Conservation (phyloP, 2,113 vertebrate species). For the Trogon melanurus region DNA sequence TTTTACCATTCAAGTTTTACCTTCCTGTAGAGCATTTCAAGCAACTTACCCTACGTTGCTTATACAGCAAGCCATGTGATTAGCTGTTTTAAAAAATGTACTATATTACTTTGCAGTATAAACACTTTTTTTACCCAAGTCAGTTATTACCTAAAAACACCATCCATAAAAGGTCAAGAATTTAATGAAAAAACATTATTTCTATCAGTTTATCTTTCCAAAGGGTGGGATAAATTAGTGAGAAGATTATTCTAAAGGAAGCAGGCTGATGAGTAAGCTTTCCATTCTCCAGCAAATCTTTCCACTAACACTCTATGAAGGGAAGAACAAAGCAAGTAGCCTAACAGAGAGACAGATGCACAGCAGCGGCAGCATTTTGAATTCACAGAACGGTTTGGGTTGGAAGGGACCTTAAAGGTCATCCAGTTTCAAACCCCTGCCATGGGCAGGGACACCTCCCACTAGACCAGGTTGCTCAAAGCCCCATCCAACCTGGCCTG, state of each 20-base stretch:
- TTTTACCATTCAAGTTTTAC: not conserved
- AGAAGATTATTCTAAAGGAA: constrained; percentile 16
- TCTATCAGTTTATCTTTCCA: constrained; percentile 26
- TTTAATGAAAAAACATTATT: constrained; percentile 7
- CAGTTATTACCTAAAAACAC: not conserved
- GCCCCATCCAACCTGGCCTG: no score
- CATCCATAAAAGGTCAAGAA: constrained; percentile 14
- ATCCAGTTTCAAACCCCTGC: no score
- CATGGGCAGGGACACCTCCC: no score
- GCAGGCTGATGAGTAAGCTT: constrained; percentile 14
- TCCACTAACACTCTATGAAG: not conserved
- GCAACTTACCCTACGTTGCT: not conserved
- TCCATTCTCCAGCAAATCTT: constrained; percentile 5
- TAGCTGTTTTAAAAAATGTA: not conserved
- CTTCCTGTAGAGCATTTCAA: not conserved
- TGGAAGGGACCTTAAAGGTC: no score
- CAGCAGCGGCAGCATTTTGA: not conserved
- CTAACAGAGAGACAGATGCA: not conserved
- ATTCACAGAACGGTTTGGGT: not conserved
- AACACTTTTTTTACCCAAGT: not conserved
- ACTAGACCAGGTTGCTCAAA: no score
- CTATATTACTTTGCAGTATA: not conserved
- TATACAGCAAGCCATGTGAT: not conserved
- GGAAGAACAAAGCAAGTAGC: not conserved
- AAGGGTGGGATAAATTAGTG: not conserved